Evolutionary conservation across 2,797 vertebrate genomes (phyloP).

Genomic region (Propithecus deckenii): DNA sequence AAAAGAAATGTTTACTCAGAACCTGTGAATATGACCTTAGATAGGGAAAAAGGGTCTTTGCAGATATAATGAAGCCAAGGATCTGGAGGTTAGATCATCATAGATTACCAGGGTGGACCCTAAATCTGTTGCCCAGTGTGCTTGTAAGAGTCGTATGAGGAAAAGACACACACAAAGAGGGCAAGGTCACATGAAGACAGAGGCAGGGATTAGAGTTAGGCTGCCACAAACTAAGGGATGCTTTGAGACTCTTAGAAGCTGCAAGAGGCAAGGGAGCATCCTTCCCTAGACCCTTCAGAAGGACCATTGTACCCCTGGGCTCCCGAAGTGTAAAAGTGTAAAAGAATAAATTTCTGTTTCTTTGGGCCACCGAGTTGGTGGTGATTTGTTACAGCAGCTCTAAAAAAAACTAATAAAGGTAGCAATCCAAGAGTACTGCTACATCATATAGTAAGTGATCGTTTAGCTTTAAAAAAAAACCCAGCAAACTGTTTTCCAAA

Average conservation of each 20-base stretch:
- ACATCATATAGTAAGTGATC: background rate
- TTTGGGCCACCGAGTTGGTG: background rate
- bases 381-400: background rate
- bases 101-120: background rate
- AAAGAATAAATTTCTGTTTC: background rate
- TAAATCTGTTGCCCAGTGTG: background rate
- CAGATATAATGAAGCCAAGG: background rate
- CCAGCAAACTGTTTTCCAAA: background rate
- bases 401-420: background rate
- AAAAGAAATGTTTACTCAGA: background rate
- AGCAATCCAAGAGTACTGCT: background rate
- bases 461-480: background rate
- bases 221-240: background rate
- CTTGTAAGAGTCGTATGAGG: background rate
- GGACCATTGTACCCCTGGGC: accelerated
- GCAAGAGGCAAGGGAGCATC: background rate
- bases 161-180: background rate
- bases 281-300: no score
- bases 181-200: background rate
- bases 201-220: background rate
- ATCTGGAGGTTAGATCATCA: background rate
- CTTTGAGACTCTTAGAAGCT: background rate
- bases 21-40: background rate
- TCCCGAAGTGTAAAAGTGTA: background rate
- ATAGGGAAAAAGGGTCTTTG: background rate